Evolutionary conservation across 2,113 vertebrate species (phyloP), one percentile per base, ranked within the genome.

Genomic region (Galeopterus variegatus): DNA sequence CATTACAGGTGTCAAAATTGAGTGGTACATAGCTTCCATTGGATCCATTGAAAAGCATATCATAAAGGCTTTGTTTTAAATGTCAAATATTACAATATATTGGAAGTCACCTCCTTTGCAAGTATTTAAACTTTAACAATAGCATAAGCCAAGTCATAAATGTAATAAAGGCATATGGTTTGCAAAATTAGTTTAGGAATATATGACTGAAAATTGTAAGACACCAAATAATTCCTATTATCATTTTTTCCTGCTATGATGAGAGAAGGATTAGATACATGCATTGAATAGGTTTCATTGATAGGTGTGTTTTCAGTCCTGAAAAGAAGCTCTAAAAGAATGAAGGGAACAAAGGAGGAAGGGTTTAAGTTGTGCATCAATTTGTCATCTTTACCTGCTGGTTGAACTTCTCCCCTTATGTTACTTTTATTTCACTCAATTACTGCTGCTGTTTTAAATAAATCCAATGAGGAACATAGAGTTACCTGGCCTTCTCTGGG

Each of bases 191-290:
- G 64, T 70, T 90, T 60, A 58, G 17, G 12, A 18, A 36, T 21
- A 26, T 41, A 52, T 12, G 24, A 67, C 21, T 17, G 18, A 60
- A 58, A 28, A 54, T 19, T 60, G 65, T 69, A 28, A 83, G n/a
- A 69, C 3, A 5, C 2, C 3, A 64, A 2, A n/a, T 21, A 15
- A 52, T 19, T n/a, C 19, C 1, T 56, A 15, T 6, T 54, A 60
- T 60, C 23, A 5, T 8, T 52, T 26, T 26, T 5, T 2, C 24
- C 10, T 69, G 1, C 3, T 6, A 28, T 41, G 2, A 15, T 54
- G 48, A 36, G 12, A 80, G 18, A n/a, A 80, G 3, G 4, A 84
- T 26, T 21, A 33, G 17, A 94, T 4, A 2, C 21, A 21, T 6
- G 17, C 1, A 72, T 2, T 87, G 36, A 31, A 56, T 56, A 56